Percentiles rank a stretch among this genome's conserved stretches.
These are phyloP conservation scores for Onychostruthus taczanowskii DNA, from an alignment of 2,113 vertebrate species.

Conservation along the genomic window DNA sequence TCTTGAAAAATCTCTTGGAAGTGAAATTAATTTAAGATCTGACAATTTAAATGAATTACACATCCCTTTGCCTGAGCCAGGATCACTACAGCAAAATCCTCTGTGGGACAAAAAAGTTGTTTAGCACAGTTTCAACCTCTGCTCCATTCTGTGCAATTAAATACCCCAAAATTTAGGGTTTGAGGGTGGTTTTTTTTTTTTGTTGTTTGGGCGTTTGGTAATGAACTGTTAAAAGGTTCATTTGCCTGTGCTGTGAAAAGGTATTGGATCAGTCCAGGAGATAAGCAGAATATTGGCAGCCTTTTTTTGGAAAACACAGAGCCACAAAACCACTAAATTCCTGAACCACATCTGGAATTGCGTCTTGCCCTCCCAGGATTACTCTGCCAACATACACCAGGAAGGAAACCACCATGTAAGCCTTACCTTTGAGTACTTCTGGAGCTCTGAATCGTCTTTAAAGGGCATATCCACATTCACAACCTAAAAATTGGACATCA, in stretches of 20 bases:
- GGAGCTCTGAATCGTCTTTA: constrained; percentile 86
- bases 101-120: background rate
- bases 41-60: background rate
- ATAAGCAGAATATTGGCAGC: background rate
- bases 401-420: background rate
- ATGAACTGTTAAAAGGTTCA: background rate
- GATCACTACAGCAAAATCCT: background rate
- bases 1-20: background rate
- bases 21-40: background rate
- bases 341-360: background rate
- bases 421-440: constrained; percentile 92
- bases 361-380: background rate
- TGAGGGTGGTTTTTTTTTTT: background rate
- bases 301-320: background rate
- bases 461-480: constrained; percentile 86
- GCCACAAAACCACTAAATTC: background rate
- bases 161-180: background rate
- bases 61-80: background rate
- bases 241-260: background rate
- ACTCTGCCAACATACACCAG: background rate
- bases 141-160: background rate
- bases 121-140: background rate
- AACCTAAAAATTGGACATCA: constrained; percentile 73
- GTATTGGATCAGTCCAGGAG: background rate
- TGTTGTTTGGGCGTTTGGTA: background rate